Base-by-base conservation (phyloP, 2,113 vertebrate species). In the Daphoenositta chrysoptera region DNA sequence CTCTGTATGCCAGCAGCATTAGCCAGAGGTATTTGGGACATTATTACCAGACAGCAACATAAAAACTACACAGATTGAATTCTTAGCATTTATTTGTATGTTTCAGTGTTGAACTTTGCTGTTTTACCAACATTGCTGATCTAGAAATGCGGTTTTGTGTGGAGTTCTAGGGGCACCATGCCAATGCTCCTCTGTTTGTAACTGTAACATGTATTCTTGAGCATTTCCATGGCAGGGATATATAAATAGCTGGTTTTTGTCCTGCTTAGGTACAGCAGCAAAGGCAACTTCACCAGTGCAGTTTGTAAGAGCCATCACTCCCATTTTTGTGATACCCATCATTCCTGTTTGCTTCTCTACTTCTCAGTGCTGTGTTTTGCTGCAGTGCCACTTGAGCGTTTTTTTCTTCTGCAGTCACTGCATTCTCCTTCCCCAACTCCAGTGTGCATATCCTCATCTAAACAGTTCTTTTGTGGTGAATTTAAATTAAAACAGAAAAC, bases 401-500 rank as follows among this genome's bases (percentile, higher is more conserved):
- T 61, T 76, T 51, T 30, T 8, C 27, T 71, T 15, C 69, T 40
- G 39, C 75, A 64, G 81, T 33, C 54, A 17, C 53, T 58, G 63
- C 12, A 42, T 45, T 73, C 37, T 72, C 58, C 42, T 65, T 54
- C 5, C 50, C 9, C 11, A 80, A 3, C 63, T 35, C 54, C 48
- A 51, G 28, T 9, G 30, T 71, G 31, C 28, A 2, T 64, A 40
- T 48, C 53, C 53, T 76, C 30, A 3, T 21, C 54, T 39, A 37
- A 83, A 28, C 64, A 56, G 30, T 13, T 68, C 37, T 63, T 95
- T 58, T 45, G 68, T 71, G 51, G 30, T 71, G 84, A 81, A 83
- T 77, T 77, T 81, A 87, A 89, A 83, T 92, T 69, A 80, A 89
- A 88, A 73, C 50, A 77, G 93, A 89, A 95, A 83, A n/a, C 64